phyloP scores from a whole-genome alignment of 2,113 vertebrate genomes.

The Neogobius melanostomus region DNA sequence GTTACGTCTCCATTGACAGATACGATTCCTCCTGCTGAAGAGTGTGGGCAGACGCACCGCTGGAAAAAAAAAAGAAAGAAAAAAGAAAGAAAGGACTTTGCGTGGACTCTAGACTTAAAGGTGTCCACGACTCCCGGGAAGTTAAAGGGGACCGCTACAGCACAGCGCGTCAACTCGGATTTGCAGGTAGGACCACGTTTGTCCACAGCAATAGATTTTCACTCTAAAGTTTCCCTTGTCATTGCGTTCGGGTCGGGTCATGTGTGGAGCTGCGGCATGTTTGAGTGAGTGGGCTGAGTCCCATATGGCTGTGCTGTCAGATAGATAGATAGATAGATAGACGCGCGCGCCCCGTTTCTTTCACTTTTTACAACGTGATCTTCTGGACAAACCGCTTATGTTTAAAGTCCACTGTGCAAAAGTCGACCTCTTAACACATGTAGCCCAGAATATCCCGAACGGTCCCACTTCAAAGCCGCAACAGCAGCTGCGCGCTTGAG shows the following conservation, averaged over 20 bases:
- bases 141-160: not conserved
- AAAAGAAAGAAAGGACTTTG: not conserved
- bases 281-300: conserved; percentile 23
- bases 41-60: not conserved
- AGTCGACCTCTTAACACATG: not conserved
- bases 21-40: not conserved
- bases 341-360: no score
- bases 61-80: not conserved
- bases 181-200: not conserved
- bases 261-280: conserved; percentile 17
- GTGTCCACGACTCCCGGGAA: not conserved
- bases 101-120: conserved; percentile 2
- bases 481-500: not conserved
- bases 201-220: not conserved
- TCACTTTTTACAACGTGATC: not conserved
- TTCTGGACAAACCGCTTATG: not conserved
- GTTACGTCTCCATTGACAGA: conserved; percentile 9
- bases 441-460: not conserved
- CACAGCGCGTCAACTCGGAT: not conserved
- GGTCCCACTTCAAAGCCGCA: not conserved
- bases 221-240: not conserved
- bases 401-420: not conserved
- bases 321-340: not conserved
- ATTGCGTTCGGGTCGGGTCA: not conserved
- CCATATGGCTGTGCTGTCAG: conserved; percentile 16